These are phyloP conservation scores for Vombatus ursinus DNA, from an alignment of 2,113 vertebrate species.

Conservation along the genomic window DNA sequence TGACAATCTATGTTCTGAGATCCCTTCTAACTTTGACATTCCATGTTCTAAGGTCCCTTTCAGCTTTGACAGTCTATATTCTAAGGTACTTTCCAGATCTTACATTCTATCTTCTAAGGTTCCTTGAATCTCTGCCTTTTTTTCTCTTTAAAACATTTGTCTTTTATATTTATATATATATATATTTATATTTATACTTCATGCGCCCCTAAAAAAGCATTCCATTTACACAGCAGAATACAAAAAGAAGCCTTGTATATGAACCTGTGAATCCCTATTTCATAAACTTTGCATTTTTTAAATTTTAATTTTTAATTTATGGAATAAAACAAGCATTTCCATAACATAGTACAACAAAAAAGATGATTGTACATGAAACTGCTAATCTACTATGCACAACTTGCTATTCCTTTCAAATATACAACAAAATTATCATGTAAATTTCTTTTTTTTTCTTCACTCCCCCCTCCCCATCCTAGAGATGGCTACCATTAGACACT, in stretches of 20 bases:
- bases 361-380: too few relatives aligned
- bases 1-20: not conserved
- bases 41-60: not conserved
- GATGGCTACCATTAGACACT: too few relatives aligned
- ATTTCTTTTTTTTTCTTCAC: too few relatives aligned
- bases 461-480: too few relatives aligned
- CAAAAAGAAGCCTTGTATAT: not conserved
- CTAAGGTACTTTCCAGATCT: too few relatives aligned
- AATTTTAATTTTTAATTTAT: too few relatives aligned
- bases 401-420: too few relatives aligned
- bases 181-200: not conserved
- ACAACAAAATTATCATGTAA: too few relatives aligned
- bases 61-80: not conserved
- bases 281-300: not conserved
- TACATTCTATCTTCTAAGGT: not conserved
- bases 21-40: not conserved
- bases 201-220: not conserved
- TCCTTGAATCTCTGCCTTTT: not conserved
- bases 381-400: too few relatives aligned
- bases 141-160: not conserved
- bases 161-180: not conserved
- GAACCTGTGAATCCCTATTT: not conserved
- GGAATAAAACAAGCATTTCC: too few relatives aligned
- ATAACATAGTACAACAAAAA: too few relatives aligned
- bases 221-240: not conserved